These are phyloP conservation scores for Drosophila koepferae DNA, from an alignment of 2,888 invertebrate species.

Conservation along the genomic window DNA sequence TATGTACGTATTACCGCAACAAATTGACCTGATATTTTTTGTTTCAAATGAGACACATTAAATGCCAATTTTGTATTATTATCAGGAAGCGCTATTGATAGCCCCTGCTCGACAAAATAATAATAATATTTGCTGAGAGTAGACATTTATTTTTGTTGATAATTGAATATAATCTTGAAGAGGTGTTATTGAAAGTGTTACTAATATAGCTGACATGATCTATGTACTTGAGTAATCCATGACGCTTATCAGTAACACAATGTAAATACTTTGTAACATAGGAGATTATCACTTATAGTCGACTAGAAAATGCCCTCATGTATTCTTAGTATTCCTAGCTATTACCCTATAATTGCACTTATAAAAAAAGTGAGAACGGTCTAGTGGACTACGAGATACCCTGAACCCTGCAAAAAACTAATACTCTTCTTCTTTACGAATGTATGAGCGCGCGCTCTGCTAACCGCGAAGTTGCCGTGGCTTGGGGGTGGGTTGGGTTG, in stretches of 20 bases:
- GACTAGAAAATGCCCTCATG: neutral
- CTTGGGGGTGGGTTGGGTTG: too few relatives aligned
- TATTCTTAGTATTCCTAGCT: neutral
- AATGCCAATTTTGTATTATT: neutral
- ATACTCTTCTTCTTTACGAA: too few relatives aligned
- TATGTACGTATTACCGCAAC: neutral
- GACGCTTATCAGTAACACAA: conserved; percentile 2
- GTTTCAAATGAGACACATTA: too few relatives aligned
- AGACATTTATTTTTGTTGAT: neutral
- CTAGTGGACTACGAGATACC: too few relatives aligned
- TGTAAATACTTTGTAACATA: too few relatives aligned
- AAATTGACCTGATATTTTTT: neutral
- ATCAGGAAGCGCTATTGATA: neutral
- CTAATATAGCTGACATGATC: neutral
- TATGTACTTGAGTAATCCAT: neutral
- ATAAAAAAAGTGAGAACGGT: too few relatives aligned
- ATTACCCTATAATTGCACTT: too few relatives aligned
- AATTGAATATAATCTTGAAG: neutral
- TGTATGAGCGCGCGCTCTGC: too few relatives aligned
- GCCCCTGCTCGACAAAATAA: neutral
- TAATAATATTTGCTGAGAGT: neutral
- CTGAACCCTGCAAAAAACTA: too few relatives aligned
- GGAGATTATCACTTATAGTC: neutral
- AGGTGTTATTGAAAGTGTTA: too few relatives aligned
- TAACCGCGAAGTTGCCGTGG: too few relatives aligned